Conservation (phyloP, 2,888 invertebrate genomes). For the Xestobium rufovillosum region DNA sequence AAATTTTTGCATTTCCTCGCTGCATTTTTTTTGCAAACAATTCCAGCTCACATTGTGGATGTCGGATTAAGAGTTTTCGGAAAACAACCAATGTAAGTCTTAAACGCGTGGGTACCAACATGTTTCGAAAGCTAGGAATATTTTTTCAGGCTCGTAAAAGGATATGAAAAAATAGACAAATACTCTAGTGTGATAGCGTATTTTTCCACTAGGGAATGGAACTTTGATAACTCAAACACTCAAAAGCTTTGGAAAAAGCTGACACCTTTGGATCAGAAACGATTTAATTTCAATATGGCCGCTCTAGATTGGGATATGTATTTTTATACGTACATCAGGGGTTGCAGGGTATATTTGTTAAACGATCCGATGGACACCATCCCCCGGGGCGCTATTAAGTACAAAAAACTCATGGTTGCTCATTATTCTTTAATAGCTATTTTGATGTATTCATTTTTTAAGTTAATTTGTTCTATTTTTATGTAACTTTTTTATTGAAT, state of each 20-base stretch:
- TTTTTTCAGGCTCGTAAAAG: slow-evolving; percentile 58
- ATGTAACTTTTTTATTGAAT: slow-evolving; percentile 6
- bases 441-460: slow-evolving; percentile 6
- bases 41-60: slow-evolving; percentile 53
- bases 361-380: slow-evolving; percentile 73
- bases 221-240: slow-evolving; percentile 57
- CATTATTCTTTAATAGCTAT: slow-evolving; percentile 21
- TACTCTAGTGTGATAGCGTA: slow-evolving; percentile 67
- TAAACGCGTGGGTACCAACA: no score
- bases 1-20: slow-evolving; percentile 49
- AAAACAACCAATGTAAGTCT: slow-evolving; percentile 51
- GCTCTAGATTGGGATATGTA: slow-evolving; percentile 70
- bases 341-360: slow-evolving; percentile 67
- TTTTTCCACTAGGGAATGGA: slow-evolving; percentile 74
- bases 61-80: slow-evolving; percentile 46
- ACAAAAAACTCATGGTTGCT: slow-evolving; percentile 23
- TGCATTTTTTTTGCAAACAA: slow-evolving; percentile 49
- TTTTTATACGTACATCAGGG: slow-evolving; percentile 60
- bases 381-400: slow-evolving; percentile 57
- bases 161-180: slow-evolving; percentile 68
- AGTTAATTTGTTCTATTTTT: slow-evolving; percentile 3
- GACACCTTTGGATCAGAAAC: slow-evolving; percentile 49
- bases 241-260: slow-evolving; percentile 52
- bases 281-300: slow-evolving; percentile 59
- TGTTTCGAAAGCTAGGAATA: no score